Conservation (phyloP, 2,797 vertebrate genomes). For the Karalla daura region DNA sequence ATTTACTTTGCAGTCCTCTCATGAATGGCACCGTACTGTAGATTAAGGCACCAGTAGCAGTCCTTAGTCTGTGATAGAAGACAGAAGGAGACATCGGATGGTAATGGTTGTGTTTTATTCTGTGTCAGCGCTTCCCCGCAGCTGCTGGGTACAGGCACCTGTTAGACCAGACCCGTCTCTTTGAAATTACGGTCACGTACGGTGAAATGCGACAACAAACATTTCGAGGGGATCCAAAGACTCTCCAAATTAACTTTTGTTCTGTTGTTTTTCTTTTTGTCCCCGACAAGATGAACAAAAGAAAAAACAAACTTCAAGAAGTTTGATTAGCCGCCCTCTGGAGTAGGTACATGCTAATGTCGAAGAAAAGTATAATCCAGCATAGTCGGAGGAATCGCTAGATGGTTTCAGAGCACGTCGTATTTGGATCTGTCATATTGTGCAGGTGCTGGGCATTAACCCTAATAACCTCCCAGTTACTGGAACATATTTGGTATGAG, state of each 20-base stretch:
- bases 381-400: neutral
- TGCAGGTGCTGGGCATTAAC: constrained; percentile 42
- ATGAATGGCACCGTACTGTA: constrained; percentile 13
- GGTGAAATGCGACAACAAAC: neutral
- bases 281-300: no score
- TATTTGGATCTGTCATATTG: constrained; percentile 33
- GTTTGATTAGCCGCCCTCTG: no score
- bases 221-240: no score
- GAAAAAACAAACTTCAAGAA: no score
- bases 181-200: neutral
- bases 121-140: constrained; percentile 31
- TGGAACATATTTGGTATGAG: constrained; percentile 21
- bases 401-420: neutral
- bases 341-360: neutral
- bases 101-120: no score
- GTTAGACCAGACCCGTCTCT: neutral
- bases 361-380: neutral
- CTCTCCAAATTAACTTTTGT: no score
- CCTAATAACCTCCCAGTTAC: constrained; percentile 37
- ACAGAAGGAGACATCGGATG: constrained; percentile 10
- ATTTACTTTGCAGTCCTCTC: constrained; percentile 8
- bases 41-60: constrained; percentile 33
- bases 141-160: constrained; percentile 3
- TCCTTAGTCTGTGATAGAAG: constrained; percentile 24
- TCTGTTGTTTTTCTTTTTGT: no score